Evolutionary conservation across 2,797 vertebrate species (phyloP), one percentile per base, ranked within the genome.

Genomic region (Prunella strophiata): DNA sequence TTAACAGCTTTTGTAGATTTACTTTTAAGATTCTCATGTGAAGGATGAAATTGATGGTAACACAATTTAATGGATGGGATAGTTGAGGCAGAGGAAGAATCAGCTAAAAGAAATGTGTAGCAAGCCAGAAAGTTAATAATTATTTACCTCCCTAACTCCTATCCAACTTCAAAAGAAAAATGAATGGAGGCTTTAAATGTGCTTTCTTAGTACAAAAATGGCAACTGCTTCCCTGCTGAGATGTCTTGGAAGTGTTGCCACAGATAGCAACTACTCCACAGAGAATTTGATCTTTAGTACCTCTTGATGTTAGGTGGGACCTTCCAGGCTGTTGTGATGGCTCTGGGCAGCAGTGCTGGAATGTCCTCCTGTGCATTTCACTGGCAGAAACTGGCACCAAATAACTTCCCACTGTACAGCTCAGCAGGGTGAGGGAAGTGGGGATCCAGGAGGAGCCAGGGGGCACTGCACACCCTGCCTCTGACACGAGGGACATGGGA

Each of bases 341-440:
- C 36, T 45, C 29, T 80, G 47, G 79, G 29, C 26, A 77, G 14
- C 61, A 81, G 52, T 32, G 78, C 48, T 86, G 82, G 42, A 82
- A 73, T 21, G 30, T 11, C 32, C 74, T 91, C 30, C 68, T 26
- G 48, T 55, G 43, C 29, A 15, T 16, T 76, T 34, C 32, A 11
- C 30, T 45, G 72, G 17, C 40, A 73, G 26, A 48, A 65, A 29
- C 13, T 52, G 75, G 15, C 10, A 26, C 45, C 57, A 50, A 29
- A 17, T 40, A 10, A 2, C 18, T 48, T 36, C 47, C 42, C 55
- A 38, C 34, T 48, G 19, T 16, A 18, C 27, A 81, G 16, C 30
- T 66, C 3, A 10, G 54, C 5, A 1, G 4, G 21, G 36, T 0
- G 0, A 54, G 51, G 32, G 23, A 34, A 40, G 13, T 38, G 79